Base-by-base conservation (phyloP, 2,797 vertebrate genomes). In the Champsocephalus gunnari region DNA sequence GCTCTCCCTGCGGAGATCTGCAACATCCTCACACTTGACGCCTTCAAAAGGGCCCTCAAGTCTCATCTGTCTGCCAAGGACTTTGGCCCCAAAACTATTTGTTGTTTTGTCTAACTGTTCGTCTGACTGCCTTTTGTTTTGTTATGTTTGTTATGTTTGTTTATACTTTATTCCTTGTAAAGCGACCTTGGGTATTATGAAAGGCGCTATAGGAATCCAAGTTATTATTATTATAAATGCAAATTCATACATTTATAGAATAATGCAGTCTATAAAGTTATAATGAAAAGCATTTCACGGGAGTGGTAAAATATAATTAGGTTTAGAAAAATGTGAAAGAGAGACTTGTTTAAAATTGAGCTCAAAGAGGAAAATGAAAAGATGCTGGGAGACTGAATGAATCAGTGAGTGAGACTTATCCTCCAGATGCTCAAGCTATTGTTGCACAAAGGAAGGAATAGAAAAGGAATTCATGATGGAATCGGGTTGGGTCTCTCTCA, bases 341-440 rank as follows among this genome's bases (percentile, higher is more conserved):
- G 13, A 51, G 21, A 43, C 13, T 49, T 64, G 8, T 77, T 70
- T 68, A 19, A 58, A 66, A 45, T 43, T 59, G 21, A 16, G 49
- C 56, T 19, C 2, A 12, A 54, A 32, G 16, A 47, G 32, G 43
- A 2, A 62, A 75, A 75, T 67, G 13, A 60, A 76, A 60, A 61
- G 43, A 60, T 14, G 13, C 19, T 11, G 41, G 49, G 58, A 64
- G 80, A 69, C 14, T 6, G 12, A 49, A 24, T 19, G 16, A 72
- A 75, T 72, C 45, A 44, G 49, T 8, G 44, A 43, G 32, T 16
- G 45, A 67, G 53, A 77, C 49, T 38, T 38, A 38, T 63, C 24
- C 67, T 53, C 76, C 83, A 88, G 84, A 87, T 87, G 81, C 57
- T 87, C 16, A 59, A 67, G 74, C 81, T 69, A 82, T 87, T 90